Evolutionary conservation across 2,797 vertebrate species (phyloP).

Genomic region (Enteromius fasciolatus): DNA sequence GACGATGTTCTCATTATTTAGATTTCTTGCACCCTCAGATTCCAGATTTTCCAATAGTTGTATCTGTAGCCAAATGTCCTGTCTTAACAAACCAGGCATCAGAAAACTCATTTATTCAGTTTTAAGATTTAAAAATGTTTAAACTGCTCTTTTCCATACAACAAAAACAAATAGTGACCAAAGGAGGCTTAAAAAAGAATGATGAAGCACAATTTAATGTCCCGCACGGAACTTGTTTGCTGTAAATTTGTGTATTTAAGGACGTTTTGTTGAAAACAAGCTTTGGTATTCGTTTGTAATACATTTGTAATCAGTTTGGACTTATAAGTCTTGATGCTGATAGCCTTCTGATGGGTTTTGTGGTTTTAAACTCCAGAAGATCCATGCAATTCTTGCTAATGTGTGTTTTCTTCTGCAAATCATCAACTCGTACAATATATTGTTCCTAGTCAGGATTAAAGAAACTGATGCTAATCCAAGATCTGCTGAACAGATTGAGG

Average conservation of each 20-base stretch:
- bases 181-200: background rate
- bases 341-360: background rate
- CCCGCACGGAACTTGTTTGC: background rate
- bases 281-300: background rate
- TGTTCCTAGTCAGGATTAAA: conserved; percentile 9
- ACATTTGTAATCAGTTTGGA: background rate
- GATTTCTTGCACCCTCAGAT: background rate
- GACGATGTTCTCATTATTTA: no score
- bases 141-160: background rate
- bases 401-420: background rate
- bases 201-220: background rate
- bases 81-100: background rate
- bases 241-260: background rate
- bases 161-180: background rate
- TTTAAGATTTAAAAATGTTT: background rate
- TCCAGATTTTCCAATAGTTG: background rate
- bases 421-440: background rate
- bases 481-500: conserved; percentile 31
- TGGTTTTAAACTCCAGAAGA: background rate
- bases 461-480: background rate
- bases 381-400: background rate
- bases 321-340: background rate
- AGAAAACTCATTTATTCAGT: background rate
- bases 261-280: background rate
- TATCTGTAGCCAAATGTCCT: background rate